Percentiles rank a stretch among this genome's conserved stretches.
Evolutionary conservation across 2,888 invertebrate species (phyloP).

Genomic region (Malthinus seriepunctatus): DNA sequence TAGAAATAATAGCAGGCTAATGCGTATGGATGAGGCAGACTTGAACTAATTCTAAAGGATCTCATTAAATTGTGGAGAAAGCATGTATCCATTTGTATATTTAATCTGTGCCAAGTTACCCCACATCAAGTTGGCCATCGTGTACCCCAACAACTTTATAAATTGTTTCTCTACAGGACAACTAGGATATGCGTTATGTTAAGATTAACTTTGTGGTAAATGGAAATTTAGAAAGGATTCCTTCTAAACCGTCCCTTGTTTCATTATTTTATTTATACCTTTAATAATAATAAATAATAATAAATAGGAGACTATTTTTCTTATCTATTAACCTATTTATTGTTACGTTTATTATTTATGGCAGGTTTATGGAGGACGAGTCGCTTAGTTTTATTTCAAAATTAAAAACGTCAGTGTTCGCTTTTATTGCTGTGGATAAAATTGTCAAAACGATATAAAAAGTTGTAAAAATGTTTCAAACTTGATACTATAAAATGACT

Average conservation of each 20-base stretch:
- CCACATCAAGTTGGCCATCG: conserved; percentile 13
- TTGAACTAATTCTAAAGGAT: conserved; percentile 26
- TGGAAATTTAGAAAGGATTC: conserved; percentile 25
- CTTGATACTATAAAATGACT: too few species aligned
- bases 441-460: too few species aligned
- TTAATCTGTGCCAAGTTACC: conserved; percentile 20
- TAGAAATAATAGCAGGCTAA: conserved; percentile 20
- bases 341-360: too few species aligned
- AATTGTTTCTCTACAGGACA: conserved; percentile 6
- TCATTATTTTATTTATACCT: too few species aligned
- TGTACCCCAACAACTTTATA: conserved; percentile 4
- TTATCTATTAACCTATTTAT: too few species aligned
- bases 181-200: conserved; percentile 14
- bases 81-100: conserved; percentile 31
- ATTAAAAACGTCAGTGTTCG: too few species aligned
- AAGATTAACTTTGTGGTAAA: conserved; percentile 18
- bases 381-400: too few species aligned
- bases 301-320: too few species aligned
- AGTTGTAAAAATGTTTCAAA: too few species aligned
- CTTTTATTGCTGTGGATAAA: too few species aligned
- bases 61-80: conserved; percentile 28
- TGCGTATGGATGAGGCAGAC: conserved; percentile 21
- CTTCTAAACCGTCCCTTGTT: conserved; percentile 21
- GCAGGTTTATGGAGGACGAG: too few species aligned
- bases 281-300: too few species aligned